Conservation (phyloP, 2,113 vertebrate genomes). For the Myrmecophaga tridactyla region DNA sequence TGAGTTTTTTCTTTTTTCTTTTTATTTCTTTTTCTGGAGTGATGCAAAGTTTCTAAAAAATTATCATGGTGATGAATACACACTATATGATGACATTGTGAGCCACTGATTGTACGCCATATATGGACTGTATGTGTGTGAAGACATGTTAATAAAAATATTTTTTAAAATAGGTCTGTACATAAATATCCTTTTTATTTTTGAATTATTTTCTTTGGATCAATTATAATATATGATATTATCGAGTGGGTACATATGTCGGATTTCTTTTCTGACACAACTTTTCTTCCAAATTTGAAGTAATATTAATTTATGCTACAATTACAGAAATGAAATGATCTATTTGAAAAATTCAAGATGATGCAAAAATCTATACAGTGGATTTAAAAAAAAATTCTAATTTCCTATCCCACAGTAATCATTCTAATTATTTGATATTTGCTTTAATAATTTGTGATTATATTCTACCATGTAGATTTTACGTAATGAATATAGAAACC, state of each 20-base stretch:
- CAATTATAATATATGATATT: background rate
- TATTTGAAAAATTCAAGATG: background rate
- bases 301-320: background rate
- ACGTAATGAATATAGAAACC: background rate
- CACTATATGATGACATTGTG: no score
- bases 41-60: no score
- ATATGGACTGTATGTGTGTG: no score
- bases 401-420: background rate
- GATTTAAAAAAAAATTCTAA: background rate
- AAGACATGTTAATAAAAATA: no score
- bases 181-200: background rate
- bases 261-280: background rate
- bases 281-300: background rate
- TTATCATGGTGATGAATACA: no score
- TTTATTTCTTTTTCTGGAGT: no score
- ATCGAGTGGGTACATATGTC: background rate
- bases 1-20: no score
- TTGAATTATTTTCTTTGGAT: conserved; percentile 13
- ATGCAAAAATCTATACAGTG: background rate
- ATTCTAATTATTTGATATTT: background rate
- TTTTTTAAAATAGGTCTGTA: background rate
- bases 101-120: no score
- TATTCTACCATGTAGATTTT: background rate
- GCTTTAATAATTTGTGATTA: background rate
- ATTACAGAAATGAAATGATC: background rate